phyloP scores from a whole-genome alignment of 2,113 vertebrate genomes.

The Plecturocebus donacophilus region DNA sequence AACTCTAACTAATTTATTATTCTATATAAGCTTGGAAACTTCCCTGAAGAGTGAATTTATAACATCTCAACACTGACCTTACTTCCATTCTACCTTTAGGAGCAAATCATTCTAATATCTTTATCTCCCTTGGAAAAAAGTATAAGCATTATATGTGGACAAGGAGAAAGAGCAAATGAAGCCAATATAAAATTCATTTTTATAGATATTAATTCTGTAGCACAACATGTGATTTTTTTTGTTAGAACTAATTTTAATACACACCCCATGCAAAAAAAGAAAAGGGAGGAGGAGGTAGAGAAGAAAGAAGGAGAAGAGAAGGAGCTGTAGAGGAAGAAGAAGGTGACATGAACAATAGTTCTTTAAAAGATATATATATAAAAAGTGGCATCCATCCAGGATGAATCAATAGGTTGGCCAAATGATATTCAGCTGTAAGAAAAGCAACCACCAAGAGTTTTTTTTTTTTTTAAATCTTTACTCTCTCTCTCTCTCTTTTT shows the following conservation, averaged over 20 bases:
- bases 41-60: neutral
- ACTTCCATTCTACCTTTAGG: neutral
- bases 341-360: constrained; percentile 2
- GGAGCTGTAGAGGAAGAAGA: neutral
- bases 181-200: neutral
- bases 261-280: neutral
- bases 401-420: constrained; percentile 77
- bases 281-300: neutral
- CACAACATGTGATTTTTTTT: neutral
- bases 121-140: neutral
- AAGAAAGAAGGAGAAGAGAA: neutral
- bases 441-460: constrained; percentile 80
- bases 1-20: neutral
- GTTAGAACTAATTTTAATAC: constrained; percentile 18
- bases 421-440: constrained; percentile 82
- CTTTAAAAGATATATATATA: constrained; percentile 43
- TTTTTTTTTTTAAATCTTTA: constrained; percentile 45
- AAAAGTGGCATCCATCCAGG: constrained; percentile 52
- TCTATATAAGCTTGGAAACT: neutral
- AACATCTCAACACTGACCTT: neutral
- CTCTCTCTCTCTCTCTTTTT: neutral
- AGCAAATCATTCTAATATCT: neutral
- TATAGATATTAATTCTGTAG: neutral
- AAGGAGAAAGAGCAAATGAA: neutral
- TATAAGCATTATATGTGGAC: neutral